Base-by-base conservation (phyloP, 2,797 vertebrate genomes). In the Epinephelus awoara region DNA sequence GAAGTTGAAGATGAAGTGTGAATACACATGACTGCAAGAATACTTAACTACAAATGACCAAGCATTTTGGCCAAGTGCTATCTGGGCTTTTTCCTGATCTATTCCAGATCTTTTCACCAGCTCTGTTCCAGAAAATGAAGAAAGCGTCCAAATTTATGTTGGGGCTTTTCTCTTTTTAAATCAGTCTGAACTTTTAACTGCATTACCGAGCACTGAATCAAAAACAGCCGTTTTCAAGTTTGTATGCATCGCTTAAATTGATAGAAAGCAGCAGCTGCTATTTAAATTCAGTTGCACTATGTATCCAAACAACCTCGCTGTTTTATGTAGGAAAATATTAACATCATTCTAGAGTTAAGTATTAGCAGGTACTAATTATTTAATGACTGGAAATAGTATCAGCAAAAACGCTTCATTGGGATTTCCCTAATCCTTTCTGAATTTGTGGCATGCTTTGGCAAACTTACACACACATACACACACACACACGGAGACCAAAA, bases 361-460 rank as follows among this genome's bases (percentile, higher is more conserved):
- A 27, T 58, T 44, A 4, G n/a, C 47, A 66, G 11, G 18, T 58
- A 51, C 2, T 54, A 10, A 40, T 59, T 46, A 27, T 64, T 70
- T 44, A 65, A 79, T 73, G 23, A 66, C 46, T 78, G n/a, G 34
- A 34, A 62, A 17, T 50, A 2, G n/a, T 14, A 72, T 54, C 21
- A 63, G 46, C 49, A 21, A 61, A 64, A 38, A 58, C 55, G 12
- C 19, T 46, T 50, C 8, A 73, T 63, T 11, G 61, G 42, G 42
- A 58, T 47, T 58, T 46, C 13, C 52, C 3, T 2, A 19, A 42
- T 52, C 4, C 12, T 54, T 68, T 74, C 4, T 62, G 19, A 38
- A 71, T 67, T 21, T 44, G 46, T 57, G 29, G 23, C 54, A 44
- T 63, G 11, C 61, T 58, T 63, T 74, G 42, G 47, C n/a, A 57